Evolutionary conservation across 92 coral and sea anemone species (phyloP).

Genomic region (Porites lobata): DNA sequence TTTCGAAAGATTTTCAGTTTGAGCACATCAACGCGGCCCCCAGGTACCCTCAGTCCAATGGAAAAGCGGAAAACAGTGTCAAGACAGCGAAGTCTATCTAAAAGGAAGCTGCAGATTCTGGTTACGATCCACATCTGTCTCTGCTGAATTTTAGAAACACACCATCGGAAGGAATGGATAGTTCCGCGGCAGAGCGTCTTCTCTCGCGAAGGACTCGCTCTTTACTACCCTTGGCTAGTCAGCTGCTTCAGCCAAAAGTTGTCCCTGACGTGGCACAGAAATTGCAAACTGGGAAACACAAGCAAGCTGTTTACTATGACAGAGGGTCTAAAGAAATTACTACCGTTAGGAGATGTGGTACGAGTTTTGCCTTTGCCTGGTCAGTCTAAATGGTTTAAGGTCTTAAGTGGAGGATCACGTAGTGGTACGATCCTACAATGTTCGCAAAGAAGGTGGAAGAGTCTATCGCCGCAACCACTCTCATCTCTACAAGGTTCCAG

Average conservation of each 20-base stretch:
- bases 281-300: neutral
- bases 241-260: constrained; percentile 34
- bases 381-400: too few species aligned
- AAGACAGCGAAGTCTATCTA: constrained; percentile 18
- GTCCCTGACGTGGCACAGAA: constrained; percentile 20
- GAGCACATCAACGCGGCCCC: neutral
- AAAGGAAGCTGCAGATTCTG: too few species aligned
- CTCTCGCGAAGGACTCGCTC: too few species aligned
- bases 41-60: neutral
- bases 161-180: constrained; percentile 34
- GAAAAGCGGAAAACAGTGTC: constrained; percentile 21
- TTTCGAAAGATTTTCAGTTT: constrained; percentile 6
- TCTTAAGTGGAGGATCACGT: too few species aligned
- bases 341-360: neutral
- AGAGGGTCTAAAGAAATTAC: neutral
- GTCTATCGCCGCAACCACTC: too few species aligned
- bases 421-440: too few species aligned
- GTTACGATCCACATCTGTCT: constrained; percentile 1
- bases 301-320: constrained; percentile 13
- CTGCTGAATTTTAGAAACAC: constrained; percentile 34
- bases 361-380: neutral
- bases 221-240: constrained; percentile 19
- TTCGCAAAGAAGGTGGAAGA: too few species aligned
- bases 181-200: constrained; percentile 35
- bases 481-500: too few species aligned